A percentile compares a stretch with the other conserved stretches of the same genome.
These are phyloP conservation scores for Ceriagrion tenellum DNA, from an alignment of 2,888 invertebrate genomes.

Conservation along the genomic window DNA sequence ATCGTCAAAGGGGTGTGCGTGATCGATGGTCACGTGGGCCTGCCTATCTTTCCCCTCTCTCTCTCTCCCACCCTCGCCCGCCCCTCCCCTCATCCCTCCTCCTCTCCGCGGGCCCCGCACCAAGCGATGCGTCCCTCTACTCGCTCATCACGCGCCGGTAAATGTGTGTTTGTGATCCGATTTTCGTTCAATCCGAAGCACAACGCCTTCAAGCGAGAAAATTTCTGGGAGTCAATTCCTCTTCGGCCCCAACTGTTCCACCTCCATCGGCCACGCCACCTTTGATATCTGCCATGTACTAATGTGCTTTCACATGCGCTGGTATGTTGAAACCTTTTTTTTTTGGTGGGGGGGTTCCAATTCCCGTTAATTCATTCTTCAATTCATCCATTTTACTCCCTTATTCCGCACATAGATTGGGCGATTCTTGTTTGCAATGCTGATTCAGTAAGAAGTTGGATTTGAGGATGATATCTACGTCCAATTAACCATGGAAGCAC, in stretches of 20 bases:
- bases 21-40: background rate
- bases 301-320: background rate
- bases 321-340: background rate
- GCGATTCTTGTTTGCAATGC: no score
- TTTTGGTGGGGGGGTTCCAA: no score
- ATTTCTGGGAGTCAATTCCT: conserved; percentile 67
- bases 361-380: no score
- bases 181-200: background rate
- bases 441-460: no score
- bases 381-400: no score
- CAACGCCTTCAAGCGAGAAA: conserved; percentile 51
- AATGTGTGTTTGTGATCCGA: background rate
- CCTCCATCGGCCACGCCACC: background rate
- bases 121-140: background rate
- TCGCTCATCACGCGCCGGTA: background rate
- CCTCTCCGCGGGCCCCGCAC: background rate
- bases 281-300: background rate
- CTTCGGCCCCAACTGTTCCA: conserved; percentile 11
- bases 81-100: background rate
- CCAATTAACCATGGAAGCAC: no score
- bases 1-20: background rate
- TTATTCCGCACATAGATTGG: no score
- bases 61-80: conserved; percentile 1
- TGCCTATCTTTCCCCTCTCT: background rate
- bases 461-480: no score